These are phyloP conservation scores for Frankliniella intonsa DNA, from an alignment of 2,888 invertebrate species.

Conservation along the genomic window DNA sequence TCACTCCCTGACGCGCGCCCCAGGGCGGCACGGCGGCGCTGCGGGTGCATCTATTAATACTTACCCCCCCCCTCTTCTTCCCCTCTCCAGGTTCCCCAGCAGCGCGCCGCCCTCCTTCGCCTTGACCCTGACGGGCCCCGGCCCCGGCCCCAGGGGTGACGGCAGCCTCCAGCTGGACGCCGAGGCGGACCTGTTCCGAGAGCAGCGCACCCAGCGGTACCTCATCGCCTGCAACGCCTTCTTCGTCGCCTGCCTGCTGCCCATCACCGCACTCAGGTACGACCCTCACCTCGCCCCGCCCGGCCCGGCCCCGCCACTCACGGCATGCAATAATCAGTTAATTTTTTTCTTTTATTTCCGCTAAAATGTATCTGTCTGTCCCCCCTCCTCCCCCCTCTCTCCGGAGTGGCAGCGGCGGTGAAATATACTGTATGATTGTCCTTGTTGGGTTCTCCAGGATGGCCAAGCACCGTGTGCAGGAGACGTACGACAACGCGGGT, in stretches of 20 bases:
- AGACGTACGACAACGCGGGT: conserved; percentile 63
- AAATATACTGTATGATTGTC: conserved; percentile 12
- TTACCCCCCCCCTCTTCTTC: no score
- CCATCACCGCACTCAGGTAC: conserved; percentile 55
- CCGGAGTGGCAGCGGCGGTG: no score
- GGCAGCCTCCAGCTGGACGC: conserved; percentile 49
- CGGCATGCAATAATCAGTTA: no score
- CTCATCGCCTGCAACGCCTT: conserved; percentile 61
- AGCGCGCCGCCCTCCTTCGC: not conserved
- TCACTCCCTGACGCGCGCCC: no score
- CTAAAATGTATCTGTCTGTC: no score
- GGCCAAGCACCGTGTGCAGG: conserved; percentile 59
- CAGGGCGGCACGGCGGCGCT: no score
- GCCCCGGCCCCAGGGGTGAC: not conserved
- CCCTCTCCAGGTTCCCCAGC: not conserved
- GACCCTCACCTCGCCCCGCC: not conserved
- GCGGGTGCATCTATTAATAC: no score
- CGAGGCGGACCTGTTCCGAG: conserved; percentile 56
- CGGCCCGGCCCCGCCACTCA: not conserved
- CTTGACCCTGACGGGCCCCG: not conserved
- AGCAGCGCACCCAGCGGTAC: conserved; percentile 63
- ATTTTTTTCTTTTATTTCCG: no score
- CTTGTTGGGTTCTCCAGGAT: conserved; percentile 46
- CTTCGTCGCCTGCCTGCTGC: conserved; percentile 63
- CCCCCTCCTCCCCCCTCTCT: no score